Conservation (phyloP, 2,797 vertebrate species). For the Sparidentex hasta region DNA sequence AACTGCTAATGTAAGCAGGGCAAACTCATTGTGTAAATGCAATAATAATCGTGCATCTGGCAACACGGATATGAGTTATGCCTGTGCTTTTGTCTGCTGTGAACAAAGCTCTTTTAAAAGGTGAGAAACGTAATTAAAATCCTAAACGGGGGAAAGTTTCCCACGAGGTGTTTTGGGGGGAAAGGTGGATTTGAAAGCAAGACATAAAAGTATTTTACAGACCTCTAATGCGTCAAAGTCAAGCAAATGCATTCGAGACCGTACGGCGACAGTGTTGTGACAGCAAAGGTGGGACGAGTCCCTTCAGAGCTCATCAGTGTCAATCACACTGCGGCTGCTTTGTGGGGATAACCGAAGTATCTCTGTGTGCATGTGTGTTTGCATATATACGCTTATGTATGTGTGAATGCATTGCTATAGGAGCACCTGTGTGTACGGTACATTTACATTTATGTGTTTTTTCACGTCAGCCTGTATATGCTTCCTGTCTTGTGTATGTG, state of each 20-base stretch:
- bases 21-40: too few relatives aligned
- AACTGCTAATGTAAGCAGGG: too few relatives aligned
- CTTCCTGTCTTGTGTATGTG: conserved; percentile 17
- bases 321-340: conserved; percentile 51
- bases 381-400: conserved; percentile 1
- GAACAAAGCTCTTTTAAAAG: background rate
- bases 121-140: background rate
- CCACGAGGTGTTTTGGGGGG: background rate
- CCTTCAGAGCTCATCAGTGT: conserved; percentile 54
- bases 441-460: background rate
- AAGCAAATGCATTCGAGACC: conserved; percentile 18
- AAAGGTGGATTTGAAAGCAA: background rate
- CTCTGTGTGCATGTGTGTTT: conserved; percentile 26
- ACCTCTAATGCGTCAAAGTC: conserved; percentile 19
- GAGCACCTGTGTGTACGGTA: background rate
- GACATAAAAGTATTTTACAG: background rate
- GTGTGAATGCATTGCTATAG: conserved; percentile 19
- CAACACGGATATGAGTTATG: background rate
- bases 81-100: background rate
- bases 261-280: conserved; percentile 8
- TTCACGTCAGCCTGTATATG: conserved; percentile 7
- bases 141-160: background rate
- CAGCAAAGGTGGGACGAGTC: conserved; percentile 47
- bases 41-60: too few relatives aligned
- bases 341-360: conserved; percentile 33